phyloP scores from a whole-genome alignment of 2,113 vertebrate species.

The Apteryx owenii region DNA sequence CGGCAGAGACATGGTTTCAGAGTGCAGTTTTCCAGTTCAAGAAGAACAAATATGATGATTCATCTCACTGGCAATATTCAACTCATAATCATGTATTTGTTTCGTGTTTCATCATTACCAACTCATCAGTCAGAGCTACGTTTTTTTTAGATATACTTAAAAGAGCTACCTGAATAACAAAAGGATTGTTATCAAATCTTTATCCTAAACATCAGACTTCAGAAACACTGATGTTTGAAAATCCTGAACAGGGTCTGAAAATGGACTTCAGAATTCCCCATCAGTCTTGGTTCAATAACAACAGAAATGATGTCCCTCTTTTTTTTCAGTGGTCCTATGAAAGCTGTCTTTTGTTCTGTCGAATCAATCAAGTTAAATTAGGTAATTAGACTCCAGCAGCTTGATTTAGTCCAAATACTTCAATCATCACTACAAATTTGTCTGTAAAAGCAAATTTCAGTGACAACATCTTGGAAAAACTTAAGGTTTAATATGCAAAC shows the following conservation, averaged over 20 bases:
- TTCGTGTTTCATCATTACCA: constrained; percentile 39
- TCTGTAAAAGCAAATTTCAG: constrained; percentile 44
- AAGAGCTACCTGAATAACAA: constrained; percentile 38
- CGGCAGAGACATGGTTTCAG: background rate
- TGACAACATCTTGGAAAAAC: constrained; percentile 1
- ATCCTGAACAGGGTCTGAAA: background rate
- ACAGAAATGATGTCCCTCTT: background rate
- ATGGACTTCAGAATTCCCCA: background rate
- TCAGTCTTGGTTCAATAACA: background rate
- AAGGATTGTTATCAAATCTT: background rate
- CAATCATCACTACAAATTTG: constrained; percentile 18
- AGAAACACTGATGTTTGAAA: constrained; percentile 17
- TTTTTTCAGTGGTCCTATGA: background rate
- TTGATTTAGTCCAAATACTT: constrained; percentile 28
- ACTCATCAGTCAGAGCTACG: background rate
- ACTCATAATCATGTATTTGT: constrained; percentile 5
- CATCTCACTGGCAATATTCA: constrained; percentile 33
- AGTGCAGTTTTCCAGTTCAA: constrained; percentile 32
- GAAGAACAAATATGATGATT: constrained; percentile 30
- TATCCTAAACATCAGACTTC: background rate
- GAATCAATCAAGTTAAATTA: constrained; percentile 48
- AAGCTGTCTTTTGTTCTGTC: constrained; percentile 36
- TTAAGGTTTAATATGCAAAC: constrained; percentile 41
- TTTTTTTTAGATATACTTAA: constrained; percentile 4
- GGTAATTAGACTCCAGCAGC: constrained; percentile 4